A percentile compares a stretch with the other conserved stretches of the same genome.
These are phyloP conservation scores for Istiophorus platypterus DNA, from an alignment of 2,113 vertebrate species.

Conservation along the genomic window DNA sequence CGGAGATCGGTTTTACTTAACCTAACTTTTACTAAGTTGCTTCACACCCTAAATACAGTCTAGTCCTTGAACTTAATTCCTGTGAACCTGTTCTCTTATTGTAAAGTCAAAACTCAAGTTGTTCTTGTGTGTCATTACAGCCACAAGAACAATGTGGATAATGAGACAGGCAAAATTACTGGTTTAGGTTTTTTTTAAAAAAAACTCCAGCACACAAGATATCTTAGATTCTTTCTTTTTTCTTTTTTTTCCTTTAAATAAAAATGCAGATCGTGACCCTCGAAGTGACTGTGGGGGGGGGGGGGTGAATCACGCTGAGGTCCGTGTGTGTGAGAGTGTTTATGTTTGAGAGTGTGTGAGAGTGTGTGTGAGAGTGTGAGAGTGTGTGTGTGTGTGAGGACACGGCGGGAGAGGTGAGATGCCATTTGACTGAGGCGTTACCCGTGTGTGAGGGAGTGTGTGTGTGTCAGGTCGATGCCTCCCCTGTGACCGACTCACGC, in stretches of 20 bases:
- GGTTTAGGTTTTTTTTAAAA: conserved; percentile 33
- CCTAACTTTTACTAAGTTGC: too few relatives aligned
- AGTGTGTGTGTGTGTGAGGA: neutral
- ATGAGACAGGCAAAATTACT: conserved; percentile 11
- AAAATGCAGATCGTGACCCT: conserved; percentile 26
- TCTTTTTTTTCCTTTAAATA: neutral
- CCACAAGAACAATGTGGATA: too few relatives aligned
- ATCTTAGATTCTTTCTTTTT: conserved; percentile 3
- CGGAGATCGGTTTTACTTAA: neutral
- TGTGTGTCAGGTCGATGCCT: neutral
- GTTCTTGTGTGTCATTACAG: conserved; percentile 28
- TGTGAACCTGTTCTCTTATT: neutral
- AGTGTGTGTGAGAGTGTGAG: conserved; percentile 8
- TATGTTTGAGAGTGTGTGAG: neutral
- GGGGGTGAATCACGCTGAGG: conserved; percentile 3
- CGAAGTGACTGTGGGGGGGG: neutral
- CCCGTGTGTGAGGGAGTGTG: conserved; percentile 5
- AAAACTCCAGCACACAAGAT: conserved; percentile 5
- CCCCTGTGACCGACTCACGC: neutral
- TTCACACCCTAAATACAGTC: neutral
- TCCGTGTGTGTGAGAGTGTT: neutral
- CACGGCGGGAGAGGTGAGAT: conserved; percentile 30
- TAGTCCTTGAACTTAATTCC: neutral
- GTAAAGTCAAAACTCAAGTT: neutral
- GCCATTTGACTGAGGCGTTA: conserved; percentile 13